Evolutionary conservation across 2,797 vertebrate genomes (phyloP).

Genomic region (Galago senegalensis): DNA sequence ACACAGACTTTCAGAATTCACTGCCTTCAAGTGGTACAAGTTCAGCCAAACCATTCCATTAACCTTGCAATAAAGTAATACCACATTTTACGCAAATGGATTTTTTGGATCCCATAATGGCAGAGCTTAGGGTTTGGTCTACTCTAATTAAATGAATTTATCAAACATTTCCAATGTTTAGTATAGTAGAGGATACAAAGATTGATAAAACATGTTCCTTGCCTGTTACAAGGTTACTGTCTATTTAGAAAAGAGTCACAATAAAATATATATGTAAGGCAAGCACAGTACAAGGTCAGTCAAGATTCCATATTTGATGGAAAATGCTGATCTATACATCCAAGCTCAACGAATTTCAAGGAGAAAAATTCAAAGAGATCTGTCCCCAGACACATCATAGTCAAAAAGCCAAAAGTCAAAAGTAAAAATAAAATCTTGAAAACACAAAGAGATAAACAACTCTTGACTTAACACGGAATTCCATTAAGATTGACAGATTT

Average conservation of each 20-base stretch:
- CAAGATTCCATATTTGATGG: constrained; percentile 5
- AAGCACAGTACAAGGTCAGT: background rate
- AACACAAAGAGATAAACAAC: background rate
- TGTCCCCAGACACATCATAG: background rate
- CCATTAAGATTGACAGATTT: background rate
- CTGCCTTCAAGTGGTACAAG: background rate
- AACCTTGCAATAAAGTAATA: background rate
- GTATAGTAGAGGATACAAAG: background rate
- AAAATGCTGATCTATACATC: background rate
- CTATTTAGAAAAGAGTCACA: constrained; percentile 30
- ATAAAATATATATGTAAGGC: background rate
- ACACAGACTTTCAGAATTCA: background rate
- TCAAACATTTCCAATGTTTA: constrained; percentile 26
- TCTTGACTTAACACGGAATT: background rate
- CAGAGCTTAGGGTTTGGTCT: background rate
- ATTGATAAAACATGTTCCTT: constrained; percentile 44
- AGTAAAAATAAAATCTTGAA: constrained; percentile 35
- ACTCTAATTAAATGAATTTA: constrained; percentile 11
- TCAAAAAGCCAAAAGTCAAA: background rate
- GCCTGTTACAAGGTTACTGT: background rate
- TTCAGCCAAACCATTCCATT: background rate
- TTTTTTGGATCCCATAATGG: background rate
- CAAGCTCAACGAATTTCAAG: background rate
- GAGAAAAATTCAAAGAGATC: background rate
- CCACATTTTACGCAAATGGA: background rate